Evolutionary conservation across 2,113 vertebrate genomes (phyloP), one percentile per base, ranked within the genome.

Genomic region (Gorsachius goisagi): DNA sequence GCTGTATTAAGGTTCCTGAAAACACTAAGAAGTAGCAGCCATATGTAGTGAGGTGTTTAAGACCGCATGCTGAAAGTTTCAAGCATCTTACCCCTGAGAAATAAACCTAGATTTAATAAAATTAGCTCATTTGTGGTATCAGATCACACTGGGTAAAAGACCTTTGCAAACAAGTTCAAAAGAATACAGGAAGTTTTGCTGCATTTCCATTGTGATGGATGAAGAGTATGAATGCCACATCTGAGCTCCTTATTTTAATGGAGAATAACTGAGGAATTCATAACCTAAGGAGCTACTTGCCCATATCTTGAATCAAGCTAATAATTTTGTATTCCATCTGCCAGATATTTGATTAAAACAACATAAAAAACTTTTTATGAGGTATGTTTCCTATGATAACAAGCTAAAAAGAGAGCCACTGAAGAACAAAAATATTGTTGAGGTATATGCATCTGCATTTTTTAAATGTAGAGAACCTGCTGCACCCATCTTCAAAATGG

Each of bases 371-470:
- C 15, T 1, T 49, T 59, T 18, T 44, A 9, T 28, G n/a, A 58
- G 8, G 9, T 28, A 26, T 2, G 20, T 19, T 49, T 84, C 24
- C 53, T 73, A 9, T 23, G 15, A 32, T 9, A 68, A 58, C 3
- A 83, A 77, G 6, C 5, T 80, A 69, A 81, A 90, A 69, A 7
- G 7, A 67, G 6, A 81, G 12, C 5, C 21, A 41, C 3, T 1
- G 1, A 71, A 89, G 6, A 9, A 58, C 3, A 73, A 49, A 68
- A 17, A 15, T 26, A 4, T 33, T 50, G 7, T 30, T 50, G 9
- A 53, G 1, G 2, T 9, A 41, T n/a, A 73, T 0, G 6, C 2
- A 74, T 8, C 6, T 60, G 9, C 3, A 9, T 44, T 59, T 85
- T 74, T 84, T 0, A 32, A 76, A 69, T 12, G 35, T 0, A 44